phyloP scores from a whole-genome alignment of 2,888 invertebrate species.

The Chaetogeoica ovagalla region DNA sequence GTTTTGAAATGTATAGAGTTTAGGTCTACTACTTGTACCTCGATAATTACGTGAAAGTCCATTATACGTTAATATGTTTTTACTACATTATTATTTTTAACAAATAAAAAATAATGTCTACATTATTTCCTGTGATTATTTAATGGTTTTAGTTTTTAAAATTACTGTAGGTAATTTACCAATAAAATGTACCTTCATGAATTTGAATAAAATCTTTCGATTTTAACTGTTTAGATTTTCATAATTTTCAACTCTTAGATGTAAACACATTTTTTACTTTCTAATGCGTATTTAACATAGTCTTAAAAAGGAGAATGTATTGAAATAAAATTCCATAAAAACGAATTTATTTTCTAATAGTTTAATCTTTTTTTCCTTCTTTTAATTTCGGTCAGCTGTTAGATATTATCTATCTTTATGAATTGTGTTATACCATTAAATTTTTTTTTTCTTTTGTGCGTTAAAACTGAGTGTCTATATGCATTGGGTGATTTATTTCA shows the following conservation, averaged over 20 bases:
- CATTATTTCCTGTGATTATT: neutral
- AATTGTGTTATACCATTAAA: too few relatives aligned
- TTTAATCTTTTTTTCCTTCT: too few relatives aligned
- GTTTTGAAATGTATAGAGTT: conserved; percentile 26
- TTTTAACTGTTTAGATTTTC: neutral
- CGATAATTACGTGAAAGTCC: conserved; percentile 6
- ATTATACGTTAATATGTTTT: conserved; percentile 32
- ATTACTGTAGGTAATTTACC: neutral
- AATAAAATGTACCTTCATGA: too few relatives aligned
- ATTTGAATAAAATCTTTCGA: neutral
- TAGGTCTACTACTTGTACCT: conserved; percentile 22
- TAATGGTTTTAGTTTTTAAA: too few relatives aligned
- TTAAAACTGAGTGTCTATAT: too few relatives aligned
- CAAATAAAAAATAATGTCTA: neutral
- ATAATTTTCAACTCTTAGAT: neutral
- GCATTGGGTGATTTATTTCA: too few relatives aligned
- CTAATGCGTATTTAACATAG: neutral
- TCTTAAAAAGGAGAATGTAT: too few relatives aligned
- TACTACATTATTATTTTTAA: conserved; percentile 12
- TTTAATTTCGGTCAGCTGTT: too few relatives aligned
- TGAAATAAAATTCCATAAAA: too few relatives aligned
- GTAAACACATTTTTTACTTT: neutral
- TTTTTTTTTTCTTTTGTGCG: too few relatives aligned
- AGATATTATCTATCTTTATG: too few relatives aligned
- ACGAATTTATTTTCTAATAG: too few relatives aligned